Base-by-base conservation (phyloP, 2,797 vertebrate species). In the Crenichthys baileyi region DNA sequence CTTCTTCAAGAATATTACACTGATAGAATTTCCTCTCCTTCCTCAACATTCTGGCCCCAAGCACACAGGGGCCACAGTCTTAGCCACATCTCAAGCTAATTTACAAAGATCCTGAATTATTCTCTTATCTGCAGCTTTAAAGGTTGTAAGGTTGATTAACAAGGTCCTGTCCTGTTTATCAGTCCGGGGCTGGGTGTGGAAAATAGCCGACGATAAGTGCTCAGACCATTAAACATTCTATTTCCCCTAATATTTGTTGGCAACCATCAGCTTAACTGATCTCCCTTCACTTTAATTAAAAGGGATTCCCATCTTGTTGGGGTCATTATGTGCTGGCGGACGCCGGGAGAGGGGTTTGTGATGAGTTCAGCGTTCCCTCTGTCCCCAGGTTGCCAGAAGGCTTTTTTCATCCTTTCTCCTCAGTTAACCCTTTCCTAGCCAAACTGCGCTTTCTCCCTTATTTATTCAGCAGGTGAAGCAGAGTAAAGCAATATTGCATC, bases 101-200 rank as follows among this genome's bases (percentile, higher is more conserved):
- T 96, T 95, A 95, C 95, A 94, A 93, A 95, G 95, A 95, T 95
- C 93, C 95, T 56, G 88, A 95, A 95, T 95, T 93, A 93, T 92
- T 95, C 92, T 92, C 93, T 96, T 96, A 96, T 96, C 95, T 94
- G 73, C 87, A 90, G 95, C 95, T 96, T 96, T 95, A 95, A 95
- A 96, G 95, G 95, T 96, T 96, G 94, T 94, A 95, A 95, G 95
- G 95, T 96, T 96, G 95, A 96, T 96, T 96, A 96, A 95, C 92
- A 94, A 87, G 93, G 90, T 93, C 92, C 93, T 91, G 93, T 93
- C 90, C 94, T 95, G 95, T 96, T 96, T 96, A 96, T 96, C 95
- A 94, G 95, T 94, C 94, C 93, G 88, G 89, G 94, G 91, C 92
- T 92, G 92, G 91, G 92, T 90, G 89, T 91, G 91, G 94, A 93